These are phyloP conservation scores for Notolepis coatsorum DNA, from an alignment of 2,797 vertebrate species.

Conservation along the genomic window DNA sequence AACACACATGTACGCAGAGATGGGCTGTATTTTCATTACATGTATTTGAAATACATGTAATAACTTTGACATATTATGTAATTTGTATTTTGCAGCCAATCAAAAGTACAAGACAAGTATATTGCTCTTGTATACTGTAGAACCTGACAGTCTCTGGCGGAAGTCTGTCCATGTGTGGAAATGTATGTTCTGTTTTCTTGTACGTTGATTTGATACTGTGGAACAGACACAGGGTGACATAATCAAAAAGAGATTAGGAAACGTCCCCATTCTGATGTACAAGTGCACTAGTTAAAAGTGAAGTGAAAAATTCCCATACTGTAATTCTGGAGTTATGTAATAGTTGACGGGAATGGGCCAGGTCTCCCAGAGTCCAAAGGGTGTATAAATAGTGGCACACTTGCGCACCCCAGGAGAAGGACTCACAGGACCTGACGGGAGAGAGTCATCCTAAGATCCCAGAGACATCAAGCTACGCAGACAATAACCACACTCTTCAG, in stretches of 20 bases:
- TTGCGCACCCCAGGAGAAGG: slow-evolving; percentile 29
- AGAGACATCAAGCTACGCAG: slow-evolving; percentile 41
- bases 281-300: slow-evolving; percentile 36
- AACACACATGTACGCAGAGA: too few species aligned
- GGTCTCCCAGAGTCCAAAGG: slow-evolving; percentile 25
- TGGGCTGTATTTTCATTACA: too few species aligned
- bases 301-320: slow-evolving; percentile 68
- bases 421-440: slow-evolving; percentile 35
- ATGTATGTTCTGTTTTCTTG: slow-evolving; percentile 35
- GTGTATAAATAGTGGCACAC: slow-evolving; percentile 68
- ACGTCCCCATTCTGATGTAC: slow-evolving; percentile 39
- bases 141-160: slow-evolving; percentile 7
- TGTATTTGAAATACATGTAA: too few species aligned
- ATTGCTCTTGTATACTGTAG: slow-evolving; percentile 21
- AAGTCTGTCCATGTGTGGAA: slow-evolving; percentile 51
- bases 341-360: slow-evolving; percentile 66
- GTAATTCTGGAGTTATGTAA: slow-evolving; percentile 68
- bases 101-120: slow-evolving; percentile 25
- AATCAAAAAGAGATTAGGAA: slow-evolving; percentile 47
- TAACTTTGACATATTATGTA: too few species aligned
- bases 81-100: too few species aligned
- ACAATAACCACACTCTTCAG: slow-evolving; percentile 43
- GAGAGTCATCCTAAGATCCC: slow-evolving; percentile 46
- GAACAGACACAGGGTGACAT: slow-evolving; percentile 7
- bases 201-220: slow-evolving; percentile 42